These are phyloP conservation scores for Ectemnius cavifrons DNA, from an alignment of 2,888 invertebrate genomes.

Conservation along the genomic window DNA sequence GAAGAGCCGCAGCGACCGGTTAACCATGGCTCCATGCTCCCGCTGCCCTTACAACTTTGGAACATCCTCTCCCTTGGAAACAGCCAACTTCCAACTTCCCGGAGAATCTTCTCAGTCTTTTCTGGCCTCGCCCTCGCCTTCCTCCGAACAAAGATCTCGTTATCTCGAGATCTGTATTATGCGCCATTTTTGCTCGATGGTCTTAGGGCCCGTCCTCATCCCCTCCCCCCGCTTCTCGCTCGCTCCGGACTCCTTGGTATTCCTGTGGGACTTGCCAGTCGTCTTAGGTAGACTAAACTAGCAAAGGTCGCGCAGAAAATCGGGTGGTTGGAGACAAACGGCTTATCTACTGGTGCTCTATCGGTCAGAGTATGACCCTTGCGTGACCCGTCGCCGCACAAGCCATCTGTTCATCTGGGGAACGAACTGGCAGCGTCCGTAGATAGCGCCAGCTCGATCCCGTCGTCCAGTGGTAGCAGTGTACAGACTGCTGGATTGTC, in stretches of 20 bases:
- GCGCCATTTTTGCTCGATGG: background rate
- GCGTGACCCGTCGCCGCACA: background rate
- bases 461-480: background rate
- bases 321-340: background rate
- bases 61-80: background rate
- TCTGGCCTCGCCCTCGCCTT: background rate
- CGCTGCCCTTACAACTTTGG: background rate
- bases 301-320: background rate
- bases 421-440: background rate
- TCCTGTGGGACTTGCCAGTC: background rate
- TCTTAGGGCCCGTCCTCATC: background rate
- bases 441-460: too few relatives aligned
- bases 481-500: background rate
- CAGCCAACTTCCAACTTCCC: background rate
- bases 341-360: background rate
- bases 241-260: background rate
- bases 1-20: background rate
- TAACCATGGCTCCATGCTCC: background rate
- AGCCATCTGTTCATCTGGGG: background rate
- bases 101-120: too few relatives aligned
- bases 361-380: background rate
- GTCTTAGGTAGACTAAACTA: background rate
- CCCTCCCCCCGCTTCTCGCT: background rate
- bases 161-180: conserved; percentile 27
- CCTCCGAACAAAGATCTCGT: conserved; percentile 10